Evolutionary conservation across 2,888 invertebrate genomes (phyloP).

Genomic region (Drosophila testacea): DNA sequence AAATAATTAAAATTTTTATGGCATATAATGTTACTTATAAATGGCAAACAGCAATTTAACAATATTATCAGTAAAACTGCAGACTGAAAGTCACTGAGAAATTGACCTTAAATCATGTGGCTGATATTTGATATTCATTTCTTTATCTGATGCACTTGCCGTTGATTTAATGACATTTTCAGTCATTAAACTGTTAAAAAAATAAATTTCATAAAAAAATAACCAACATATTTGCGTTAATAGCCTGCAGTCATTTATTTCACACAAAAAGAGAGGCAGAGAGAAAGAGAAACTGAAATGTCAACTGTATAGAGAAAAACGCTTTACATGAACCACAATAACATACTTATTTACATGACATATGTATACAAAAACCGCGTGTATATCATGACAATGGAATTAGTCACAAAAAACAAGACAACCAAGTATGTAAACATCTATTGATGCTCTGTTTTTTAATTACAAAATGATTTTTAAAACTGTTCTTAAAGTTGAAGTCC

Average conservation of each 20-base stretch:
- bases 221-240: slow-evolving; percentile 58
- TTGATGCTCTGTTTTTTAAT: slow-evolving; percentile 8
- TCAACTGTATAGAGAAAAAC: slow-evolving; percentile 35
- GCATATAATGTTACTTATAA: slow-evolving; percentile 14
- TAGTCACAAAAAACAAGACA: slow-evolving; percentile 35
- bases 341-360: slow-evolving; percentile 59
- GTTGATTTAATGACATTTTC: slow-evolving; percentile 62
- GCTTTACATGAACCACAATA: slow-evolving; percentile 48
- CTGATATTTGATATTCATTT: slow-evolving; percentile 37
- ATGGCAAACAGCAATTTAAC: slow-evolving; percentile 41
- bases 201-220: slow-evolving; percentile 27
- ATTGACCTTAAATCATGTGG: slow-evolving; percentile 28
- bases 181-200: slow-evolving; percentile 55
- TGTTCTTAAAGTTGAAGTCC: neutral
- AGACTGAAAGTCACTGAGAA: slow-evolving; percentile 25
- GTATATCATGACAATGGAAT: slow-evolving; percentile 39
- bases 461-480: slow-evolving; percentile 15
- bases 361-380: slow-evolving; percentile 46
- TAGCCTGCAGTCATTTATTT: slow-evolving; percentile 61
- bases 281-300: slow-evolving; percentile 29
- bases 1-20: slow-evolving; percentile 19
- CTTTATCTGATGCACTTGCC: slow-evolving; percentile 40
- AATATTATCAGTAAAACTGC: slow-evolving; percentile 57
- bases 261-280: slow-evolving; percentile 25
- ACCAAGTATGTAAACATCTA: slow-evolving; percentile 16